Conservation (phyloP, 1,140 invertebrate species). For the Drosophila navojoa region DNA sequence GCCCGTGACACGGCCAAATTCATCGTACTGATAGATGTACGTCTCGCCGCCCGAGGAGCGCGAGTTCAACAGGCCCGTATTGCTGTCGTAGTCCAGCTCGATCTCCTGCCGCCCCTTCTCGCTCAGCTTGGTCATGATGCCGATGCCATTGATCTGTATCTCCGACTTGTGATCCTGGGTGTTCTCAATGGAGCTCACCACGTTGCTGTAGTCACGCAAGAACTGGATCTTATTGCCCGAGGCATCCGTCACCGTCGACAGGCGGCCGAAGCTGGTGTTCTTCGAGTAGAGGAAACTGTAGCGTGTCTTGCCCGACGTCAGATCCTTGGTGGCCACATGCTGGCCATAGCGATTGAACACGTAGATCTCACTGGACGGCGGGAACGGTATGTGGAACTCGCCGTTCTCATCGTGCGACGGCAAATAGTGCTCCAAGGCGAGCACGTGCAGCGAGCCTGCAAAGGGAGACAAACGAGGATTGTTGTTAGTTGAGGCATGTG, state of each 20-base stretch:
- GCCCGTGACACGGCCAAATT: conserved; percentile 91
- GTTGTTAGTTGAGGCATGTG: no score
- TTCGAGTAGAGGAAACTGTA: conserved; percentile 98
- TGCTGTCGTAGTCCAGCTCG: conserved; percentile 93
- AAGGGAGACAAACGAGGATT: no score
- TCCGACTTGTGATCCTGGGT: conserved; percentile 96
- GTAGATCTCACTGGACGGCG: conserved; percentile 95
- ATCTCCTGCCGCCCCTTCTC: conserved; percentile 92
- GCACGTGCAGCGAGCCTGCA: conserved; percentile 90
- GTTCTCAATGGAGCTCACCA: conserved; percentile 96
- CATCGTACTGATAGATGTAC: conserved; percentile 95
- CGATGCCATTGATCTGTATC: conserved; percentile 93
- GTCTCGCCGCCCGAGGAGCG: conserved; percentile 92
- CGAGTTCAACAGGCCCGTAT: conserved; percentile 91
- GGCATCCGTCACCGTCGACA: conserved; percentile 95
- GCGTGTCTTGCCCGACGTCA: conserved; percentile 95
- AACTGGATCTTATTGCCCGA: conserved; percentile 97
- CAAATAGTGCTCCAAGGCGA: conserved; percentile 95
- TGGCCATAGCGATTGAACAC: conserved; percentile 98
- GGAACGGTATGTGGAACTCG: conserved; percentile 96
- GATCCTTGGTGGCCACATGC: conserved; percentile 95
- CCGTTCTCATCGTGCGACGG: conserved; percentile 94
- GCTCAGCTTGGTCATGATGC: conserved; percentile 92
- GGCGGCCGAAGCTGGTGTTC: conserved; percentile 97
- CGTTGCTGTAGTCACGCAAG: conserved; percentile 94